Evolutionary conservation across 1,140 invertebrate genomes (phyloP).

Genomic region (Ceratina japonica): DNA sequence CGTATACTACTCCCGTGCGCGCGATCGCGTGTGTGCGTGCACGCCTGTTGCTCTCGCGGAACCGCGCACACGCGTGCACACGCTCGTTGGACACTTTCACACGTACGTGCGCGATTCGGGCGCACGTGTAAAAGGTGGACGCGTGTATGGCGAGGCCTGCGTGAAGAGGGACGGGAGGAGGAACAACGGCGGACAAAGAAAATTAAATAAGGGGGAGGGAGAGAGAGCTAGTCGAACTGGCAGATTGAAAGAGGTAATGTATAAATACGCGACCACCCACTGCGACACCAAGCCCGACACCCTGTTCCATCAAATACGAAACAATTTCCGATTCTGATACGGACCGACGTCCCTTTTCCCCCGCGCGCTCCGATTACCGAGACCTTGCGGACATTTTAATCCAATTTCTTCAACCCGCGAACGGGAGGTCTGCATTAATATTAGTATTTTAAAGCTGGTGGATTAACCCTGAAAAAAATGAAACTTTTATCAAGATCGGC

Average conservation of each 20-base stretch:
- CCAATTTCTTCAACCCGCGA: background rate
- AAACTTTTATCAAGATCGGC: too few species aligned
- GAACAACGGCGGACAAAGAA: slow-evolving; percentile 13
- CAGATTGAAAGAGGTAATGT: slow-evolving; percentile 70
- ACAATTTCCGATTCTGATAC: slow-evolving; percentile 42
- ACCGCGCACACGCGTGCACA: background rate
- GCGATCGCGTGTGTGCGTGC: slow-evolving; percentile 4
- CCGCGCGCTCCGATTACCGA: background rate
- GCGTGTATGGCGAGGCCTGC: slow-evolving; percentile 1
- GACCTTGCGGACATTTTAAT: background rate
- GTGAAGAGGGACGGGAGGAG: slow-evolving; percentile 24
- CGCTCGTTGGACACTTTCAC: slow-evolving; percentile 6
- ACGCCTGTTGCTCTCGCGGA: slow-evolving; percentile 4
- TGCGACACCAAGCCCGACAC: slow-evolving; percentile 53
- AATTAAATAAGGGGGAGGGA: slow-evolving; percentile 33
- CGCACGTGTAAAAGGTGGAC: background rate
- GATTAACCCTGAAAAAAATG: background rate
- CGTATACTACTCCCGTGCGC: slow-evolving; percentile 14
- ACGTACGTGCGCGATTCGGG: background rate
- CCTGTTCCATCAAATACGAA: slow-evolving; percentile 45
- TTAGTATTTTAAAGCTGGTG: too few species aligned
- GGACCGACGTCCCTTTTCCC: background rate
- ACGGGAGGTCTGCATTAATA: background rate
- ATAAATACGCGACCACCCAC: slow-evolving; percentile 73
- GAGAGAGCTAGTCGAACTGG: slow-evolving; percentile 50